phyloP scores from a whole-genome alignment of 53 echinoderm and acorn worm genomes.

The Astropecten irregularis region DNA sequence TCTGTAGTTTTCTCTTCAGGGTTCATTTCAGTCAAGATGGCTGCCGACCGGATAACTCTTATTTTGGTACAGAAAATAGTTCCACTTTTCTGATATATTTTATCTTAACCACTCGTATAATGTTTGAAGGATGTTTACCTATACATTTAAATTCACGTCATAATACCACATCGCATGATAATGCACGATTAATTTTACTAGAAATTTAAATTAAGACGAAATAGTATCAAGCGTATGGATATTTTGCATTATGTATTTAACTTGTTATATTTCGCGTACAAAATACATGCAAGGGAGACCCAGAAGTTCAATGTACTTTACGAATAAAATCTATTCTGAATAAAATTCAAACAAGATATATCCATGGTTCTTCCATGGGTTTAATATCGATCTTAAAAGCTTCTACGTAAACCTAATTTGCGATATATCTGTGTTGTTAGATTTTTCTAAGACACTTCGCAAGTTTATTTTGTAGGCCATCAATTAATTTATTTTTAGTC shows the following conservation, averaged over 20 bases:
- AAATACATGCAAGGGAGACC: not conserved
- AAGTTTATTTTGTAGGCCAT: no score
- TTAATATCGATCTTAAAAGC: no score
- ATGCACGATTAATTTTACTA: not conserved
- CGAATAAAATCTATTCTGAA: no score
- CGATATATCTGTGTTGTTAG: no score
- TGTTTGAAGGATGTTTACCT: no score
- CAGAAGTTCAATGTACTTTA: conserved; percentile 34
- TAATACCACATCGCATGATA: not conserved
- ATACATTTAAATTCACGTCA: not conserved
- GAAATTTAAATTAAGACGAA: not conserved
- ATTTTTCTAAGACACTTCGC: no score
- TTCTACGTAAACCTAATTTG: no score
- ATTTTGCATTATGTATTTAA: not conserved
- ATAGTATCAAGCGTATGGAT: not conserved
- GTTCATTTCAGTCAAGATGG: conserved; percentile 55
- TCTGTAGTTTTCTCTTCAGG: conserved; percentile 33
- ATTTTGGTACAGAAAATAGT: conserved; percentile 28
- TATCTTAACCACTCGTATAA: no score
- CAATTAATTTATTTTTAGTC: no score
- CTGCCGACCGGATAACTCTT: conserved; percentile 35
- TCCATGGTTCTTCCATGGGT: no score
- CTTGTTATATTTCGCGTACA: not conserved
- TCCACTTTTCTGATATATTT: not conserved
- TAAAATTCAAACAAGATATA: no score